These are phyloP conservation scores for Syngnathus rostellatus DNA, from an alignment of 2,797 vertebrate genomes.

Conservation along the genomic window DNA sequence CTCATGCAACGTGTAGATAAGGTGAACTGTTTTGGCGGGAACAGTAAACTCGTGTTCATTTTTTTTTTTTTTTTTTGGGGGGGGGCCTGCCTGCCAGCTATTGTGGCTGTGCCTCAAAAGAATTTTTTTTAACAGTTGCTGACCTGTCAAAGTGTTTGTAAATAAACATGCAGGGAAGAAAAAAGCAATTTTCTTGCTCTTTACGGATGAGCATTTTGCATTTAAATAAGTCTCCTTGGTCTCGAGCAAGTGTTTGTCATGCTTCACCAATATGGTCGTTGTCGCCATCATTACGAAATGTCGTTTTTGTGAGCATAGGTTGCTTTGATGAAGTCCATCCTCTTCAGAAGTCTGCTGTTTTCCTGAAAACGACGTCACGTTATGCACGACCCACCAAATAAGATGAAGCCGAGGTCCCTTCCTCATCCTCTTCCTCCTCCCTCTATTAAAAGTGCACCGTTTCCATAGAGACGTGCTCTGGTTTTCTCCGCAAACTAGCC, in stretches of 20 bases:
- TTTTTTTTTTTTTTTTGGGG: too few species aligned
- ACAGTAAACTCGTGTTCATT: not conserved
- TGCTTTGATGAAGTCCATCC: not conserved
- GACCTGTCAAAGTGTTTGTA: not conserved
- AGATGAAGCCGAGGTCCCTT: constrained; percentile 12
- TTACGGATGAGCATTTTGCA: not conserved
- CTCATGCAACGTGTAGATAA: constrained; percentile 6
- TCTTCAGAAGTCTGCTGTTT: too few species aligned
- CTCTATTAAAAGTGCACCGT: constrained; percentile 26
- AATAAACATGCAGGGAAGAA: not conserved
- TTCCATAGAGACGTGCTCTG: constrained; percentile 42
- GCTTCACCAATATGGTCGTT: too few species aligned
- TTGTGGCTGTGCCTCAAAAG: not conserved
- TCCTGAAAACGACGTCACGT: not conserved
- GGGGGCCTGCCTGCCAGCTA: not conserved
- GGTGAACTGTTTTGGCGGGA: not conserved
- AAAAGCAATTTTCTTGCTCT: too few species aligned
- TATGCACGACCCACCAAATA: constrained; percentile 14
- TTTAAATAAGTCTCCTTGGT: not conserved
- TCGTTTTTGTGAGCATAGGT: too few species aligned
- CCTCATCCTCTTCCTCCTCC: constrained; percentile 13
- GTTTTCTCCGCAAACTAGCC: constrained; percentile 11
- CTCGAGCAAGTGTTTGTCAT: too few species aligned
- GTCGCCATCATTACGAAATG: too few species aligned
- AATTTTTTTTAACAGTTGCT: not conserved